These are phyloP conservation scores for Piscicola geometra DNA, from an alignment of 2,888 invertebrate genomes.

Conservation along the genomic window DNA sequence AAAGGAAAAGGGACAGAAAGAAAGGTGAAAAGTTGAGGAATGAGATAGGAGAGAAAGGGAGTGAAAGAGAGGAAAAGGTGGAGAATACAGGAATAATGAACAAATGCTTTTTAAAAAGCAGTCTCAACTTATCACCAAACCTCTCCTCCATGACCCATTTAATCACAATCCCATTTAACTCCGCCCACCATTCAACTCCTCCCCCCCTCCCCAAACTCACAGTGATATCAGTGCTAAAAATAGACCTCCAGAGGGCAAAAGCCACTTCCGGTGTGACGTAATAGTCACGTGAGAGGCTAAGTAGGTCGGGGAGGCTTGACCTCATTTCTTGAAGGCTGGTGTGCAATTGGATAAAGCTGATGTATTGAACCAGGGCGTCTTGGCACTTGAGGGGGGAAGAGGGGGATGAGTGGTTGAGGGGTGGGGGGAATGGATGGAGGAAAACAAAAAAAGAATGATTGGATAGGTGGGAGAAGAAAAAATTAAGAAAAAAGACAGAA, in stretches of 20 bases:
- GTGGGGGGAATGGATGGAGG: neutral
- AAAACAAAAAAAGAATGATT: neutral
- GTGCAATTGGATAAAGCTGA: conserved; percentile 86
- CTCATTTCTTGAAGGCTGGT: conserved; percentile 89
- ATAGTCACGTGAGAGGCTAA: conserved; percentile 81
- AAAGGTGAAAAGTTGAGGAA: too few species aligned
- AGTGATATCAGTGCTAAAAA: conserved; percentile 76
- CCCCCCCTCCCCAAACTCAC: conserved; percentile 56
- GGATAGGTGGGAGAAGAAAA: neutral
- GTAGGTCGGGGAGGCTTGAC: conserved; percentile 77
- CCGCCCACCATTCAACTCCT: neutral
- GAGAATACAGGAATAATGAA: too few species aligned
- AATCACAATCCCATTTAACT: neutral
- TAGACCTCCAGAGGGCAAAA: conserved; percentile 91
- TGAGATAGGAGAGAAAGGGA: too few species aligned
- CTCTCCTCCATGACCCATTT: neutral
- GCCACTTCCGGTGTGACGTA: conserved; percentile 93
- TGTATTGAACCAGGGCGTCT: conserved; percentile 95
- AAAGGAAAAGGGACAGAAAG: too few species aligned
- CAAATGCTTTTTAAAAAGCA: too few species aligned
- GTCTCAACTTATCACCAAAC: too few species aligned
- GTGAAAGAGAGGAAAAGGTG: too few species aligned
- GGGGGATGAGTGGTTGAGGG: neutral
- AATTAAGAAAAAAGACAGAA: neutral
- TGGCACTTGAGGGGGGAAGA: conserved; percentile 69